Conservation (phyloP, 2,888 invertebrate species). For the Anoncus sp. region DNA sequence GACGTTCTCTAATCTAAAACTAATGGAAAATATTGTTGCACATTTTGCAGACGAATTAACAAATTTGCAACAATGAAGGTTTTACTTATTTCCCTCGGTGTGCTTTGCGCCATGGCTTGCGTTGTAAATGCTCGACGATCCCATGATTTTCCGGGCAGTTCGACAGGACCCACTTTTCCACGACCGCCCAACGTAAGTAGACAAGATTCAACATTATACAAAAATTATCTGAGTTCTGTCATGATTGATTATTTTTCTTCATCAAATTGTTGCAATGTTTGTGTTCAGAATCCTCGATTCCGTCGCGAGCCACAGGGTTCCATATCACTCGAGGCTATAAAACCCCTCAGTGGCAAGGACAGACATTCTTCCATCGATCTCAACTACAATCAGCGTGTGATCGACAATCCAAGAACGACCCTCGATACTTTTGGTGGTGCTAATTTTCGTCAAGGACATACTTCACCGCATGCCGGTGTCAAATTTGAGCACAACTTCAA, state of each 20-base stretch:
- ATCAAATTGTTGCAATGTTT: not conserved
- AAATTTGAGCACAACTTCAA: slow-evolving; percentile 51
- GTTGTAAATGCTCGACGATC: slow-evolving; percentile 24
- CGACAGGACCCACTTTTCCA: slow-evolving; percentile 20
- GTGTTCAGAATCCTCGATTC: slow-evolving; percentile 26
- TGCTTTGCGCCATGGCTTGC: slow-evolving; percentile 25
- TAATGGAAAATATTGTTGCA: not conserved
- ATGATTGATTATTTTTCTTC: not conserved
- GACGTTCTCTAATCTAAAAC: not conserved
- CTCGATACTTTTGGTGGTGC: slow-evolving; percentile 64
- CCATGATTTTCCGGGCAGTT: not conserved
- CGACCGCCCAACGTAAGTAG: slow-evolving; percentile 13
- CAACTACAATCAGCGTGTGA: slow-evolving; percentile 30
- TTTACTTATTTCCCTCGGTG: slow-evolving; percentile 19
- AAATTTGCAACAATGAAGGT: slow-evolving; percentile 38
- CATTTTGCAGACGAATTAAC: not conserved
- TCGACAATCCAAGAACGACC: slow-evolving; percentile 44
- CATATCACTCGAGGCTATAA: not conserved
- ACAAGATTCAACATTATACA: not conserved
- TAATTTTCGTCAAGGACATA: slow-evolving; percentile 53
- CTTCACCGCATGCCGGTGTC: slow-evolving; percentile 63
- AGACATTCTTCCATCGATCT: slow-evolving; percentile 43
- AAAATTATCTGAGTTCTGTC: not conserved
- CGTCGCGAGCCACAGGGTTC: slow-evolving; percentile 61
- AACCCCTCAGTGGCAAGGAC: slow-evolving; percentile 20